phyloP scores from a whole-genome alignment of 2,797 vertebrate genomes.

The Monodelphis domestica region DNA sequence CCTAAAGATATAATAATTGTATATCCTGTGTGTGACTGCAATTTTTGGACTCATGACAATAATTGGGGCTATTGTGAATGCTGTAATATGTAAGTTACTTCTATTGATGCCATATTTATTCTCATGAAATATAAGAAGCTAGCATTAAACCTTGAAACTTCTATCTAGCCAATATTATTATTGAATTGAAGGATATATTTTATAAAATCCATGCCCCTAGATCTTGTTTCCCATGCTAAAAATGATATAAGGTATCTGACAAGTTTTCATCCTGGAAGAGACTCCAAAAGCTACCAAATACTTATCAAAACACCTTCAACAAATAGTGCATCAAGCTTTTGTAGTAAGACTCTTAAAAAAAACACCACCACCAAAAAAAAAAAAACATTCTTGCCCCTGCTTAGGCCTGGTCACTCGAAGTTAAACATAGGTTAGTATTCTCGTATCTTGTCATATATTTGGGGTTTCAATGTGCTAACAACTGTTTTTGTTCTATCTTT shows the following conservation, averaged over 20 bases:
- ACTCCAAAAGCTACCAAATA: background rate
- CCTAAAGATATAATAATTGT: background rate
- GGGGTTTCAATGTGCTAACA: background rate
- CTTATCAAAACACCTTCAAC: background rate
- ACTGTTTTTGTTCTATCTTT: background rate
- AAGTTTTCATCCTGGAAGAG: background rate
- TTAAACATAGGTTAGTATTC: background rate
- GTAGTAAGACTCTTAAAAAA: no score
- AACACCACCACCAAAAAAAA: no score
- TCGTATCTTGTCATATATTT: background rate
- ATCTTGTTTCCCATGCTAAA: background rate
- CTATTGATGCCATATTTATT: background rate
- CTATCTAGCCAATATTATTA: background rate
- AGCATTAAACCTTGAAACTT: conserved; percentile 19
- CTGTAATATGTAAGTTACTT: background rate
- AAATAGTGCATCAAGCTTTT: background rate
- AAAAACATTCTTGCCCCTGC: no score
- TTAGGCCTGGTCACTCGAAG: background rate
- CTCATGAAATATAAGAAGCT: background rate
- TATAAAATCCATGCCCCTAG: background rate
- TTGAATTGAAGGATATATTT: background rate
- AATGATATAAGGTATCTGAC: background rate
- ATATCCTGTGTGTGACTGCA: background rate
- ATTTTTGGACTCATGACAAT: background rate
- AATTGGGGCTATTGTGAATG: background rate